Evolutionary conservation across 2,888 invertebrate genomes (phyloP).

Genomic region (Heliconius ethilla): DNA sequence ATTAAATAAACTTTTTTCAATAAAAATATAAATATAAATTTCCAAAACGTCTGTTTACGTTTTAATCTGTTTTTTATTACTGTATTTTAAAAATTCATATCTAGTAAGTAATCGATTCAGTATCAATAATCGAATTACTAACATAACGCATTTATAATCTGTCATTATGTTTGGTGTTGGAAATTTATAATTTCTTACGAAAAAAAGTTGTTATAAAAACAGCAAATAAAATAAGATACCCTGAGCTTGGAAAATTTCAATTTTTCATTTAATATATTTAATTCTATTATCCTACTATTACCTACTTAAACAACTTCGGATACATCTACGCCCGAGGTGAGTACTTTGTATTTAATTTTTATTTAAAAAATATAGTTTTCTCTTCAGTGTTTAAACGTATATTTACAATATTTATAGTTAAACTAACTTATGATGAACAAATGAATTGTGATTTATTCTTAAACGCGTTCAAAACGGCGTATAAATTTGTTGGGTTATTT

Average conservation of each 20-base stretch:
- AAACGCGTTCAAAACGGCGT: background rate
- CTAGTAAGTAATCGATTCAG: background rate
- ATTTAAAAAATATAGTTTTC: background rate
- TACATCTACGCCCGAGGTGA: background rate
- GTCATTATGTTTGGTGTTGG: constrained; percentile 5
- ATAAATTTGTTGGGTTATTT: constrained; percentile 2
- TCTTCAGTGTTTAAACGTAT: background rate
- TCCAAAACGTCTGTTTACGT: background rate
- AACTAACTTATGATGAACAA: constrained; percentile 15
- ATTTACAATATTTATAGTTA: background rate
- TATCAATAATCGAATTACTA: background rate
- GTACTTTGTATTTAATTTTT: background rate
- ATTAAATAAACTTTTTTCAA: background rate
- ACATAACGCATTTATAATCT: background rate
- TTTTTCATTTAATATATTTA: background rate
- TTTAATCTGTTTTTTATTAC: background rate
- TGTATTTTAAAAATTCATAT: background rate
- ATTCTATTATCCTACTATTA: background rate
- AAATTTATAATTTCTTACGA: background rate
- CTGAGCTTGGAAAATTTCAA: background rate
- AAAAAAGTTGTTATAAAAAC: background rate
- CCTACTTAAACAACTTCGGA: background rate
- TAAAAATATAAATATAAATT: background rate
- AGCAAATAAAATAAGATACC: background rate
- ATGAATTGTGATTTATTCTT: constrained; percentile 1